Percentiles rank a stretch among this genome's conserved stretches.
phyloP scores from a whole-genome alignment of 2,888 invertebrate genomes.

The Dusona sp. region DNA sequence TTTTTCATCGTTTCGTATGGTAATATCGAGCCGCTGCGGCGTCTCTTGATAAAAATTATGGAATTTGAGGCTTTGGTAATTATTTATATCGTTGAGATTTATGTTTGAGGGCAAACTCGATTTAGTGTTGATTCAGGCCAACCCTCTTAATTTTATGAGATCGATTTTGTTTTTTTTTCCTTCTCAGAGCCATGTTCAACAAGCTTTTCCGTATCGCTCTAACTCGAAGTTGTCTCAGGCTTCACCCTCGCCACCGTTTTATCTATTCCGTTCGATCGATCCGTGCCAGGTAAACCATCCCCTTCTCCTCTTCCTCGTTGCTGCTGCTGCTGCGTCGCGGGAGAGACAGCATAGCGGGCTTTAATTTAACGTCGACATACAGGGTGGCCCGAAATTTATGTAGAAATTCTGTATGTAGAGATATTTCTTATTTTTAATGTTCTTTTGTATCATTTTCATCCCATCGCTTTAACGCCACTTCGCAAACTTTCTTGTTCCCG shows the following conservation, averaged over 20 bases:
- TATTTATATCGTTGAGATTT: background rate
- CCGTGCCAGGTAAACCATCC: constrained; percentile 68
- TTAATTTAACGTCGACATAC: constrained; percentile 47
- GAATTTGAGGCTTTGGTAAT: background rate
- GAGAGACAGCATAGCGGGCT: constrained; percentile 32
- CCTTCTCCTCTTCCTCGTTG: constrained; percentile 26
- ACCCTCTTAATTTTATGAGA: constrained; percentile 15
- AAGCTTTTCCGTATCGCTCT: constrained; percentile 44
- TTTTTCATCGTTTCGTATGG: background rate
- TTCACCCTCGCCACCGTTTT: constrained; percentile 61
- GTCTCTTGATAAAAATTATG: no score
- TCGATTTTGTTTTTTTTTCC: constrained; percentile 4
- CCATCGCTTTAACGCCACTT: no score
- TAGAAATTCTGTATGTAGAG: no score
- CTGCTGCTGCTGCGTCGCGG: constrained; percentile 48
- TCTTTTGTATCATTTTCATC: no score
- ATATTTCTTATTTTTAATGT: no score
- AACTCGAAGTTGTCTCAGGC: constrained; percentile 39
- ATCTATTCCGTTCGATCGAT: constrained; percentile 69
- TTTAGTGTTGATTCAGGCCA: background rate
- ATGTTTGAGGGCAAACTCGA: background rate
- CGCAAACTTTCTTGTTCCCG: no score
- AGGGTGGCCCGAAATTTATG: background rate
- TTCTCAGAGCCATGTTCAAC: constrained; percentile 19
- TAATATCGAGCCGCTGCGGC: no score